Base-by-base conservation (phyloP, 1,140 invertebrate genomes). In the Drosophila funebris region DNA sequence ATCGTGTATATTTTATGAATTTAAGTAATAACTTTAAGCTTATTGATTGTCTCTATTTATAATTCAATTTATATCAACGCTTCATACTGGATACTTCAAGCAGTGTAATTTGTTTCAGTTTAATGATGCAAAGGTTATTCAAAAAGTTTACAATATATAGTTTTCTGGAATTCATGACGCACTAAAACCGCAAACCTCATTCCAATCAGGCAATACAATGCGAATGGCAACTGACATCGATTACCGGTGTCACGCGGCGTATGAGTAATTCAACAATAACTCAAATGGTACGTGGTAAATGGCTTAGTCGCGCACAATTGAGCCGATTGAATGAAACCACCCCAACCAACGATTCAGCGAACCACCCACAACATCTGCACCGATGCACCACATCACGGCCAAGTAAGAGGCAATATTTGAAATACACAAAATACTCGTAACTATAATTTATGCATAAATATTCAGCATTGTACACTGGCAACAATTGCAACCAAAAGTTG, bases 251-350 rank as follows among this genome's bases (percentile, higher is more conserved):
- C 78, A 81, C 54, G 52, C 48, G 37, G 78, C 78, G 73, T 81
- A 81, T 81, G 73, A 73, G 78, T 76, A 81, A 81, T 81, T 73
- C 61, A 52, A 52, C 41, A 48, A 71, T 52, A 64, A 57, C 53
- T 70, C 50, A 37, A 54, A 70, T 36, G 16, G 37, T 41, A 37
- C 52, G 58, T 70, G 36, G 73, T 68, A 64, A 64, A 78, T 70
- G 58, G 52, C 78, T 64, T 54, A 63, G 70, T 71, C 54, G 54
- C 56, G 63, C 53, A 24, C 64, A 50, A 29, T 56, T 56, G 44
- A 60, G 64, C 36, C 27, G 56, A 50, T 52, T 60, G 27, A 33
- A 43, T 16, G 9, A 14, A 6, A 27, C 5, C 13, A 31, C 24
- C 29, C 2, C 11, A n/a, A 13, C 29, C 48, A n/a, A n/a, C n/a